These are phyloP conservation scores for Fulmarus glacialis DNA, from an alignment of 2,113 vertebrate genomes.

Conservation along the genomic window DNA sequence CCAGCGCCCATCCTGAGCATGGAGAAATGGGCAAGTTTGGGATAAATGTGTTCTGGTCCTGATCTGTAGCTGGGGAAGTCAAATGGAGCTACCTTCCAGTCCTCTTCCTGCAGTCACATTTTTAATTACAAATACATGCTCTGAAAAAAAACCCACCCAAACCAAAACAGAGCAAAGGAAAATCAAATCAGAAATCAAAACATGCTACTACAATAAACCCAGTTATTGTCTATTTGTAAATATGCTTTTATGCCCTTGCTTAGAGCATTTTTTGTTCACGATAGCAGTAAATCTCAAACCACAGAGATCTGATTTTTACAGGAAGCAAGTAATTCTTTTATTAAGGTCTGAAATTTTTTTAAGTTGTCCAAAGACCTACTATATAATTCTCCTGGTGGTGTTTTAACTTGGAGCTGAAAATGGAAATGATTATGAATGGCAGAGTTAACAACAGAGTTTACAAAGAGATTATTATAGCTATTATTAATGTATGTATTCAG, in stretches of 20 bases:
- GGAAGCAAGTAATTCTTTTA: constrained; percentile 16
- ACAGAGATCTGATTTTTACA: constrained; percentile 12
- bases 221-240: neutral
- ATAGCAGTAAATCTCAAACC: neutral
- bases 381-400: neutral
- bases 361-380: neutral
- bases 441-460: neutral
- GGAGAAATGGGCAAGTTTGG: neutral
- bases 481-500: constrained; percentile 2
- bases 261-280: neutral
- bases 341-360: neutral
- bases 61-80: neutral
- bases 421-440: neutral
- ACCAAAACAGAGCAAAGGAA: neutral
- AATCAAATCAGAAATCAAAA: neutral
- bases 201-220: neutral
- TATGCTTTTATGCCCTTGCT: neutral
- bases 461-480: neutral
- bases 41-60: neutral
- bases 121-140: neutral
- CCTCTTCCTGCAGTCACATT: neutral
- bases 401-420: constrained; percentile 1
- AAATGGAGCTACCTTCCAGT: neutral
- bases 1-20: no score
- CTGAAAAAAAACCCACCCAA: neutral